A percentile compares a stretch with the other conserved stretches of the same genome.
phyloP scores from a whole-genome alignment of 2,888 invertebrate genomes.

The Sycophila texana region DNA sequence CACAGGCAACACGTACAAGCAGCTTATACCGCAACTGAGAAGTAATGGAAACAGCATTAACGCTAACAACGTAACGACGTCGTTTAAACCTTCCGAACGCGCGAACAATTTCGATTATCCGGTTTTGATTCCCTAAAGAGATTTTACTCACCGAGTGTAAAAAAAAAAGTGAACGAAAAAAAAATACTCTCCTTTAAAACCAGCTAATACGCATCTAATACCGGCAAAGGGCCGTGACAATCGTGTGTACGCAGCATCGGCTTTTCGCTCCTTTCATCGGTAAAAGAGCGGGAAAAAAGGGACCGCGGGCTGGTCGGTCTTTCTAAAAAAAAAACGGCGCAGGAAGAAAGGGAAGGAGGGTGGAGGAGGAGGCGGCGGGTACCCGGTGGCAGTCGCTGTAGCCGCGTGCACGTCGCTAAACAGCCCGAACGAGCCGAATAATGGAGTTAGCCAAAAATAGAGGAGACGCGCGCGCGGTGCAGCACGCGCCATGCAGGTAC shows the following conservation, averaged over 20 bases:
- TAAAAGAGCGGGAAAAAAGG: neutral
- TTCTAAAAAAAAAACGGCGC: neutral
- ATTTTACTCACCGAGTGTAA: neutral
- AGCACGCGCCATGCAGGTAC: neutral
- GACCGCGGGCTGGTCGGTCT: too few species aligned
- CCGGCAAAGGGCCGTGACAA: slow-evolving; percentile 19
- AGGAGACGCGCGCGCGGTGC: slow-evolving; percentile 9
- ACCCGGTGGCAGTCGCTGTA: neutral
- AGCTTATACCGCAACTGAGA: too few species aligned
- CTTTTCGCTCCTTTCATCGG: slow-evolving; percentile 8
- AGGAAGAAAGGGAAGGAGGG: neutral
- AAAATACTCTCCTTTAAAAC: slow-evolving; percentile 1
- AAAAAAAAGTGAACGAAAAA: neutral
- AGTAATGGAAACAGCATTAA: too few species aligned
- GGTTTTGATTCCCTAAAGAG: too few species aligned
- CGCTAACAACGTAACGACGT: too few species aligned
- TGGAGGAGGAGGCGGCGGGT: neutral
- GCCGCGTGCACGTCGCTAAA: slow-evolving; percentile 18
- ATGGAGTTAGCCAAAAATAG: slow-evolving; percentile 47
- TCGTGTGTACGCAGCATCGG: slow-evolving; percentile 2
- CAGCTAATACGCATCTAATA: slow-evolving; percentile 10
- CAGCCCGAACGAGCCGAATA: slow-evolving; percentile 43
- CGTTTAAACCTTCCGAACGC: too few species aligned
- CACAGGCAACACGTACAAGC: too few species aligned
- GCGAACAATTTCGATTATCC: too few species aligned